These are phyloP conservation scores for Pimpla rufipes DNA, from an alignment of 2,888 invertebrate species.

Conservation along the genomic window DNA sequence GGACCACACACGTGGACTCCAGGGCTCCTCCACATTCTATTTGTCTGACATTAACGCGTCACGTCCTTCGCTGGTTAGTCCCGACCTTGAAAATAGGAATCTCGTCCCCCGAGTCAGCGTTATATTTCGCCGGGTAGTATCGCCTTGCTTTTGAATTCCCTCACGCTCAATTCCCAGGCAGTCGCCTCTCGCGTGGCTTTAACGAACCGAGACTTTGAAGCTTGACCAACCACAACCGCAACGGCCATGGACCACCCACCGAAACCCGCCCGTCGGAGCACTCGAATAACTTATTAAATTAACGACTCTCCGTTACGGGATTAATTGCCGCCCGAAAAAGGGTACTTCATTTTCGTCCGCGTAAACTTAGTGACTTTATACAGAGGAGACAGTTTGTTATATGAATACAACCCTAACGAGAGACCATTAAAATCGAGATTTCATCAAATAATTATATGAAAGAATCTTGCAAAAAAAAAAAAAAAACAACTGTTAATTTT, in stretches of 20 bases:
- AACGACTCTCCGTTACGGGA: slow-evolving; percentile 15
- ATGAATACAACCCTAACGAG: too few relatives aligned
- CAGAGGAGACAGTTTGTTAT: too few relatives aligned
- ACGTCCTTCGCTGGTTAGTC: slow-evolving; percentile 26
- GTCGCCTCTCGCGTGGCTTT: neutral
- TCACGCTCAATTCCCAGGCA: slow-evolving; percentile 47
- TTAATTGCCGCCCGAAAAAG: neutral
- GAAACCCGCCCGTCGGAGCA: neutral
- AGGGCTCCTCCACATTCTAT: slow-evolving; percentile 9
- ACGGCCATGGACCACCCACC: neutral
- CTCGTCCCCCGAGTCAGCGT: slow-evolving; percentile 12
- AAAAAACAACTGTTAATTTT: too few relatives aligned
- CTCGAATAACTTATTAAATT: slow-evolving; percentile 51
- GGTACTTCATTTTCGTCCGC: neutral
- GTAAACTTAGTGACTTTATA: neutral
- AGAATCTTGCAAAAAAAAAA: too few relatives aligned
- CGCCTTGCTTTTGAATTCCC: slow-evolving; percentile 48
- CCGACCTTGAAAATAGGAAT: slow-evolving; percentile 48
- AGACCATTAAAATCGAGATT: too few relatives aligned
- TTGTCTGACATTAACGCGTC: slow-evolving; percentile 14
- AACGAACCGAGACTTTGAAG: slow-evolving; percentile 46
- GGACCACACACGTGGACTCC: neutral
- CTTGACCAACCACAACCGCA: slow-evolving; percentile 49
- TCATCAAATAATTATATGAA: too few relatives aligned
- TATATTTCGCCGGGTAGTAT: slow-evolving; percentile 54